Conservation (phyloP, 2,113 vertebrate genomes). For the Jacana jacana region DNA sequence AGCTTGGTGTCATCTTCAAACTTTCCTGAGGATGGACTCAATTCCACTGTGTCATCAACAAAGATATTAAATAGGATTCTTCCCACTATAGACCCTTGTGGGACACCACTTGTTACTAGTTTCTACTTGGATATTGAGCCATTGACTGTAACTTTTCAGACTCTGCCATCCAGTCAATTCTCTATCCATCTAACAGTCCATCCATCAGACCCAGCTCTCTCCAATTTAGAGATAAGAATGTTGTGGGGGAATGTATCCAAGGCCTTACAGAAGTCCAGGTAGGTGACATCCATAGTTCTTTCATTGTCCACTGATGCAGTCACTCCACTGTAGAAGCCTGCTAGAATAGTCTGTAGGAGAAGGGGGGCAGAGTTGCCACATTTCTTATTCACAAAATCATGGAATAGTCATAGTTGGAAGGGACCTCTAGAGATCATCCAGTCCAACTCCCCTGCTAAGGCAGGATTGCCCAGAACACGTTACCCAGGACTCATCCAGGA, state of each 20-base stretch:
- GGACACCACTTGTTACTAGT: accelerated
- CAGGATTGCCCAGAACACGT: too few relatives aligned
- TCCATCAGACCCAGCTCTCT: neutral
- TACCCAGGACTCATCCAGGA: too few relatives aligned
- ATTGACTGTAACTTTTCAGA: neutral
- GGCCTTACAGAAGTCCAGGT: neutral
- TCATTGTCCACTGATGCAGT: neutral
- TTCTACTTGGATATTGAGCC: neutral
- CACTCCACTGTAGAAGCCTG: neutral
- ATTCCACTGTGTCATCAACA: neutral
- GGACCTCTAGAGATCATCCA: too few relatives aligned
- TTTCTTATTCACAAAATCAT: neutral
- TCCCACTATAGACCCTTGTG: neutral
- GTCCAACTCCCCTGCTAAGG: too few relatives aligned
- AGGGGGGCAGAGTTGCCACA: neutral
- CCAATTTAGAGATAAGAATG: neutral
- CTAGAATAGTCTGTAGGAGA: neutral
- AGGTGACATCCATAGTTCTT: neutral
- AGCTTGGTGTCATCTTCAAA: neutral
- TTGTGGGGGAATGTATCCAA: neutral
- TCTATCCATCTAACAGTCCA: neutral
- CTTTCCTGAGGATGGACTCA: neutral
- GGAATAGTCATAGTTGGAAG: too few relatives aligned
- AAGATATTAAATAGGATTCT: neutral
- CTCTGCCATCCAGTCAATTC: neutral